Evolutionary conservation across 2,797 vertebrate species (phyloP).

Genomic region (Sebastes steindachneri): DNA sequence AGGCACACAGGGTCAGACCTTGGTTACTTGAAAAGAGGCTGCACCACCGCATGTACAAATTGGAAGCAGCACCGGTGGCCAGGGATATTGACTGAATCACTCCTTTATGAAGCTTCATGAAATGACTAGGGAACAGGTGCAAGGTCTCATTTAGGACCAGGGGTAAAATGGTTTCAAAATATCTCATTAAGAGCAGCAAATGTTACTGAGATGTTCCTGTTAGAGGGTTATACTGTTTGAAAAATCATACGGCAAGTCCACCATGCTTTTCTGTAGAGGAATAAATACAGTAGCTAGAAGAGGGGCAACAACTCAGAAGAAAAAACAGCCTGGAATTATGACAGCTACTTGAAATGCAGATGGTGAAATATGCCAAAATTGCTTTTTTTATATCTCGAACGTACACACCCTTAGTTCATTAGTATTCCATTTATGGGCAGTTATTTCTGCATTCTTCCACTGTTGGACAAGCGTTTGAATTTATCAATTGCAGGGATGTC

Average conservation of each 20-base stretch:
- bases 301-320: neutral
- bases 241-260: neutral
- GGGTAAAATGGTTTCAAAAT: slow-evolving; percentile 28
- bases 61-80: slow-evolving; percentile 17
- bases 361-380: slow-evolving; percentile 28
- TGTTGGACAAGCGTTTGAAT: slow-evolving; percentile 35
- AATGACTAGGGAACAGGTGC: slow-evolving; percentile 29
- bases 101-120: neutral
- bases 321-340: neutral
- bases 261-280: neutral
- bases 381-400: neutral
- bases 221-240: neutral
- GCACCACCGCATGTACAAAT: neutral
- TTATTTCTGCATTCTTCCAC: slow-evolving; percentile 8
- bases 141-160: slow-evolving; percentile 29
- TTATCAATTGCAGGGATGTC: slow-evolving; percentile 21
- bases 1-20: slow-evolving; percentile 29
- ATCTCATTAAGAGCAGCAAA: slow-evolving; percentile 12
- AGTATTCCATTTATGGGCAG: slow-evolving; percentile 33
- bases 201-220: slow-evolving; percentile 3
- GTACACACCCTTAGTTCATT: slow-evolving; percentile 25
- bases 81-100: slow-evolving; percentile 17
- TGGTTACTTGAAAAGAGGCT: slow-evolving; percentile 31
- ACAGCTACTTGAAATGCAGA: slow-evolving; percentile 12
- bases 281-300: neutral